A percentile compares a stretch with the other conserved stretches of the same genome.
Evolutionary conservation across 2,888 invertebrate genomes (phyloP).

Genomic region (Acronicta aceris): DNA sequence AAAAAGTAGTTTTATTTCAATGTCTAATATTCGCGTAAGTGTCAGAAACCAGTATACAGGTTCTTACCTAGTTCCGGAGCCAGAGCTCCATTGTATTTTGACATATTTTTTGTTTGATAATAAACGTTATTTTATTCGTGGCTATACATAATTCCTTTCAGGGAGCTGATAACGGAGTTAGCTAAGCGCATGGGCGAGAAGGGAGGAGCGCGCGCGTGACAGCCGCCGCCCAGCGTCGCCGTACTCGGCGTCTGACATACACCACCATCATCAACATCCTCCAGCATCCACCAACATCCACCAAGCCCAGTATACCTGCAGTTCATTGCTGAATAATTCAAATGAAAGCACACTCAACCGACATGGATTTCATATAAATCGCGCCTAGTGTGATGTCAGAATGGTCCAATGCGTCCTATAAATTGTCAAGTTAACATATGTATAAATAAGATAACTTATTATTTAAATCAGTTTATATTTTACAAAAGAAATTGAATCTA

Average conservation of each 20-base stretch:
- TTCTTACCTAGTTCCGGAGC: no score
- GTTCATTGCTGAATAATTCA: not conserved
- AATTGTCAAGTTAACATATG: no score
- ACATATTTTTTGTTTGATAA: no score
- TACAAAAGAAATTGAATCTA: not conserved
- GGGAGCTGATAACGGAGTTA: constrained; percentile 81
- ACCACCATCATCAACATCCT: not conserved
- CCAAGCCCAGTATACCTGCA: not conserved
- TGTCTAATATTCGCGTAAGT: no score
- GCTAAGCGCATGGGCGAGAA: constrained; percentile 84
- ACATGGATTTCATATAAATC: no score
- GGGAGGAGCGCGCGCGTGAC: constrained; percentile 65
- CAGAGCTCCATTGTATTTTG: no score
- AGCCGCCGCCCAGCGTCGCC: constrained; percentile 62
- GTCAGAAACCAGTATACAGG: no score
- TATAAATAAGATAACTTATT: no score
- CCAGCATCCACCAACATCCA: not conserved
- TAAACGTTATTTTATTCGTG: no score
- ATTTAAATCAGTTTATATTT: no score
- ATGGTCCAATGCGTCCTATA: not conserved
- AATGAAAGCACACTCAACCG: not conserved
- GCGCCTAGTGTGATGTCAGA: not conserved
- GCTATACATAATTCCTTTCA: constrained; percentile 64
- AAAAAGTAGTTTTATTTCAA: no score
- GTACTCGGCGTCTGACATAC: constrained; percentile 71